Evolutionary conservation across 2,888 invertebrate species (phyloP), one percentile per base, ranked within the genome.

Genomic region (Tetranychus truncatus): DNA sequence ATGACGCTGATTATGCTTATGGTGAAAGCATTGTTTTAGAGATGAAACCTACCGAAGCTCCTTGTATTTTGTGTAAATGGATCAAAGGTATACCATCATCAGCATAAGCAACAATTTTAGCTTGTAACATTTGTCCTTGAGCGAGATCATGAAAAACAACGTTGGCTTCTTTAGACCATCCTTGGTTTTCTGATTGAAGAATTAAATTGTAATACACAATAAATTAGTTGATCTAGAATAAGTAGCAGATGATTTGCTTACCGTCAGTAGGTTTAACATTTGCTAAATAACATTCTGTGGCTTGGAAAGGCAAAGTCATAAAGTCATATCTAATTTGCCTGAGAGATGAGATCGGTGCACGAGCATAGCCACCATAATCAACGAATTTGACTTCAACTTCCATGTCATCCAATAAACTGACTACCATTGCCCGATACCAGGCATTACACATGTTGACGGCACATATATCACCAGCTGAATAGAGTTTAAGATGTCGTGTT

Each of bases 221-320:
- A 3, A 5, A 34, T 34, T 34, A 34, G 34, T 34, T 34, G 34
- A 34, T 34, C 34, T 3, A 66, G 11, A 66, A 66, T 66, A 20
- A 20, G 66, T 8, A 20, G 1, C 9, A 20, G 46, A 71, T 66
- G 66, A 6, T 71, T 71, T 69, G 82, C 82, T 83, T 83, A 89
- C 92, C 89, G 81, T 87, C 87, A 76, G 87, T 85, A 76, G 94
- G 91, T 83, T 88, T 88, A 80, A 95, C 87, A 84, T 92, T 89
- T n/a, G 92, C 92, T 81, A 99, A 85, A 82, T 89, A 88, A 82
- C 95, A 93, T 85, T 99, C 97, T 73, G 92, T 90, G 76, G 96
- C 93, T 87, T 97, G 96, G 88, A 97, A 97, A 75, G 97, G 97
- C 83, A 96, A 86, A 76, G 89, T 86, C 87, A 95, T 89, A 83